phyloP scores from a whole-genome alignment of 1,140 invertebrate species.

The Brachystomella parvula region DNA sequence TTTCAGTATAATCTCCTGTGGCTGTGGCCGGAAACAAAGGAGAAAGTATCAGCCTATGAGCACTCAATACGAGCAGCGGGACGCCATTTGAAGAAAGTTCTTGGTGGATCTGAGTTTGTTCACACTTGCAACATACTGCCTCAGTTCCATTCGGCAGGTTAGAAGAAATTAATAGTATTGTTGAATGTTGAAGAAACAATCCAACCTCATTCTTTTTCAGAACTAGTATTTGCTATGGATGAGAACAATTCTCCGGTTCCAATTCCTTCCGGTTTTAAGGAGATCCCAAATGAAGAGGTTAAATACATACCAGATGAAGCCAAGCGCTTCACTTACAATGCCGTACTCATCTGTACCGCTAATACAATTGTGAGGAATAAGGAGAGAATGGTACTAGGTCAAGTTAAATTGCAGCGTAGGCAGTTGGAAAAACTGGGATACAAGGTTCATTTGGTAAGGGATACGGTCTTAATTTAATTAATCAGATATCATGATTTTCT shows the following conservation, averaged over 20 bases:
- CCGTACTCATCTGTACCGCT: conserved; percentile 43
- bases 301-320: conserved; percentile 20
- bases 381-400: conserved; percentile 42
- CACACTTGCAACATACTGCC: conserved; percentile 49
- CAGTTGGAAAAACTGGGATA: conserved; percentile 53
- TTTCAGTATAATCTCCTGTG: conserved; percentile 6
- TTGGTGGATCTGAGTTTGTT: conserved; percentile 34
- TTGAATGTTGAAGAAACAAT: too few species aligned
- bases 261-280: conserved; percentile 33
- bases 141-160: conserved; percentile 46
- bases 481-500: not conserved
- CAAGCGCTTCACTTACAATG: conserved; percentile 11
- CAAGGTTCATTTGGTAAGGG: conserved; percentile 48
- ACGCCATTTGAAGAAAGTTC: conserved; percentile 5
- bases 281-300: conserved; percentile 42
- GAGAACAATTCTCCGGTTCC: conserved; percentile 7
- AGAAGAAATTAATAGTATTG: too few species aligned
- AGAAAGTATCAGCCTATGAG: conserved; percentile 2
- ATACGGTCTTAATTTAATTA: not conserved
- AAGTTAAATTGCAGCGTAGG: conserved; percentile 46
- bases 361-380: conserved; percentile 43
- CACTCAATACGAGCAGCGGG: conserved; percentile 31
- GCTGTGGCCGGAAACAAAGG: not conserved
- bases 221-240: conserved; percentile 26
- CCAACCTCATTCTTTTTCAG: conserved; percentile 17